Conservation (phyloP, 2,888 invertebrate species). For the Norana najaformis region DNA sequence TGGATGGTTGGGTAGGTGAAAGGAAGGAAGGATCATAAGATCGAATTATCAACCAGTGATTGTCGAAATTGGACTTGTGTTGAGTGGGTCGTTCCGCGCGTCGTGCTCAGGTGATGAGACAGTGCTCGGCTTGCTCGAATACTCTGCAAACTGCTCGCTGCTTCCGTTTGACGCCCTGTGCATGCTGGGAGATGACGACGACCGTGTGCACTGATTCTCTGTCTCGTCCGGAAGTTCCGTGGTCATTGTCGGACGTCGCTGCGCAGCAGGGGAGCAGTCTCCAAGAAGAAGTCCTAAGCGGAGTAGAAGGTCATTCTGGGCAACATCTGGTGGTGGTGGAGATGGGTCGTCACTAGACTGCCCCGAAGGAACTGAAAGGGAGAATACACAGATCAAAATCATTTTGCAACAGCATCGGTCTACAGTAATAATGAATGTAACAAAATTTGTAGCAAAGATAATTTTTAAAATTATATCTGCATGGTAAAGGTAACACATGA, state of each 20-base stretch:
- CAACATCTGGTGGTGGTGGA: conserved; percentile 63
- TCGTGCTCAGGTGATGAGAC: conserved; percentile 15
- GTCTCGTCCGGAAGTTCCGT: conserved; percentile 8
- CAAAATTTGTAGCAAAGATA: not conserved
- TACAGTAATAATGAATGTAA: not conserved
- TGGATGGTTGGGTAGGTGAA: not conserved
- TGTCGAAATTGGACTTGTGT: conserved; percentile 87
- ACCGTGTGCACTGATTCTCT: not conserved
- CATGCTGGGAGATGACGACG: conserved; percentile 9
- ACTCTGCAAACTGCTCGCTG: not conserved
- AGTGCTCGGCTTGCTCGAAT: conserved; percentile 20
- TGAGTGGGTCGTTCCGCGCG: not conserved
- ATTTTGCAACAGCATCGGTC: not conserved
- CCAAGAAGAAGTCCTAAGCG: conserved; percentile 80
- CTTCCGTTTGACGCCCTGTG: not conserved
- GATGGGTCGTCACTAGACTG: not conserved
- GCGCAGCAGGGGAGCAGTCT: conserved; percentile 66
- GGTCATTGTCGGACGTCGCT: not conserved
- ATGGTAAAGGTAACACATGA: not conserved
- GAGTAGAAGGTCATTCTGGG: conserved; percentile 81
- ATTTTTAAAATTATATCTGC: not conserved
- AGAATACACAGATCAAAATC: not conserved
- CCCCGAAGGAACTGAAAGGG: not conserved
- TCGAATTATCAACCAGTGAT: conserved; percentile 69
- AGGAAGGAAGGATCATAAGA: not conserved